Evolutionary conservation across 2,113 vertebrate species (phyloP), one percentile per base, ranked within the genome.

Genomic region (Gallinago undulata): DNA sequence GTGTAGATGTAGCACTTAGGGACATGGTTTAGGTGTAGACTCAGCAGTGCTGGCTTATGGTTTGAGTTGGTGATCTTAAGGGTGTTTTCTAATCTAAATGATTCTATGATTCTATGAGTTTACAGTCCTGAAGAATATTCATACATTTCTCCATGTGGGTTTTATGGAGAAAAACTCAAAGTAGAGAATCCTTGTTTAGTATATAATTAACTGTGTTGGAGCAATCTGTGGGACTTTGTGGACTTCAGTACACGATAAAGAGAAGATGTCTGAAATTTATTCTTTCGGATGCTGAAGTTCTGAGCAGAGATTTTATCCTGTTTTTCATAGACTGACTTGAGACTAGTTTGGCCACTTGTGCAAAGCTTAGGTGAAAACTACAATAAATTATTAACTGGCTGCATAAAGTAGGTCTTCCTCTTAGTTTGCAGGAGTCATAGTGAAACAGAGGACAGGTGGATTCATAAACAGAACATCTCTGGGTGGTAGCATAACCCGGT

Each of bases 1-100:
- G 0, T 28, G 16, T 30, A 84, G 18, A 27, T 25, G 9, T 28
- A 39, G 21, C 2, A 4, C 5, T 33, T 23, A 57, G 2, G 5
- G 21, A 7, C 11, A 39, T 22, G 21, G 13, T 59, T 89, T 66
- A 53, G 22, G 51, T 53, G 19, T 37, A 23, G 6, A 79, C 15
- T 69, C 80, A 23, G 10, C 8, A 41, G 9, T 68, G 2, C 8
- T 67, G 6, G 5, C 70, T 85, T 27, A 35, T 6, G 6, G 19
- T 25, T 87, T 15, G 11, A 30, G 10, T 47, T 2, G 2, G 17
- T 23, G 17, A 43, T 60, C 11, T 31, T 69, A 35, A n/a, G 17
- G 3, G 15, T 53, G 28, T 93, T 82, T 90, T 76, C 11, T n/a
- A 69, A 25, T 8, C 2, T 62, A 35, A 75, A 51, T 23, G 2